Evolutionary conservation across 2,113 vertebrate genomes (phyloP), one percentile per base, ranked within the genome.

Genomic region (Gasterosteus aculeatus): DNA sequence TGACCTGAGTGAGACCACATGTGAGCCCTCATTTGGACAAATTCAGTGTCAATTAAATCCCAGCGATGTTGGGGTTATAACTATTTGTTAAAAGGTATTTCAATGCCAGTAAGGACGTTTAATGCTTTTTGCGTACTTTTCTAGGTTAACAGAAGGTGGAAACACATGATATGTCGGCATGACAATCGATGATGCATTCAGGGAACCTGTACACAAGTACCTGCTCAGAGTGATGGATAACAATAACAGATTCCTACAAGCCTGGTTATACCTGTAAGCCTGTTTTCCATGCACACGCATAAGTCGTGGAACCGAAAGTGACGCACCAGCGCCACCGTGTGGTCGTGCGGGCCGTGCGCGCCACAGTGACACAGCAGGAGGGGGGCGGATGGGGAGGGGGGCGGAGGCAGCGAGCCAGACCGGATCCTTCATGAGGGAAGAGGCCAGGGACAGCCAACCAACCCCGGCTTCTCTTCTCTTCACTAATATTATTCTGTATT

Each of bases 381-480:
- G 88, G 90, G 88, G 89, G 85, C 80, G 87, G 88, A 85, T n/a
- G 89, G 90, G 86, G 90, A 88, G 89, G 84, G 86, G 89, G 83
- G 88, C 89, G 69, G 61, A 65, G 90, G 78, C 72, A 60, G 72
- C 3, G 81, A 82, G 93, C 85, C 87, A 90, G 85, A 93, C 92
- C 93, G 93, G 75, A 94, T 94, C 86, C 78, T 94, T 92, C 91
- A 93, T 93, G 92, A 92, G 90, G 90, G 91, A 93, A 93, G 94
- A 91, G 90, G 89, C 92, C 90, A 93, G 90, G 92, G 90, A 93
- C 90, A 92, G 84, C 62, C 89, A 92, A 86, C 81, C 92, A 92
- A 85, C 88, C 93, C 93, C 85, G 93, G 92, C 90, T 92, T 91
- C 89, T 86, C 87, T 83, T 93, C 93, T 92, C 92, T 80, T 70